These are phyloP conservation scores for Panurus biarmicus DNA, from an alignment of 2,113 vertebrate genomes.

Conservation along the genomic window DNA sequence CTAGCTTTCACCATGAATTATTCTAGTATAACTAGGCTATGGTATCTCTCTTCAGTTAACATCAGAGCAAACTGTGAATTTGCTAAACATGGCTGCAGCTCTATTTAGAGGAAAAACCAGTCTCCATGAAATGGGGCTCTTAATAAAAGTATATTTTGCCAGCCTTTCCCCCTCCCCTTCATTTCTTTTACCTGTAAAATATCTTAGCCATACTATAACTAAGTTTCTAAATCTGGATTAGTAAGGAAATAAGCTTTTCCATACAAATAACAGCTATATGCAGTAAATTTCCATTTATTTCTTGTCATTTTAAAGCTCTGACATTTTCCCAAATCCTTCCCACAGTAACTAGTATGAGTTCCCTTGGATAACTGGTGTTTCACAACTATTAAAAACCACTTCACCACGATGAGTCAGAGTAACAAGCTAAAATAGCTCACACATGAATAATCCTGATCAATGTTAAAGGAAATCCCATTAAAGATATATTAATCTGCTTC, in stretches of 20 bases:
- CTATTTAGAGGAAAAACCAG: neutral
- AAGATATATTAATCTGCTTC: neutral
- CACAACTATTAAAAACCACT: neutral
- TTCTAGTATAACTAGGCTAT: neutral
- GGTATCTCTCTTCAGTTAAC: neutral
- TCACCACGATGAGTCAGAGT: neutral
- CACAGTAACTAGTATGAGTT: neutral
- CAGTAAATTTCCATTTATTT: neutral
- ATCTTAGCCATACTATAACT: neutral
- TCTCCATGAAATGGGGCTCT: neutral
- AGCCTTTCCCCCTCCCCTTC: neutral
- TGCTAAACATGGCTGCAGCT: neutral
- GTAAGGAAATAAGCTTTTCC: neutral
- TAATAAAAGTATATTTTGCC: neutral
- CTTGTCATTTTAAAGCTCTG: neutral
- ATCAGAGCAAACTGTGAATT: neutral
- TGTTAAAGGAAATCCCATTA: neutral
- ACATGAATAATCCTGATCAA: neutral
- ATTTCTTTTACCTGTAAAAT: neutral
- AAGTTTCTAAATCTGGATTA: neutral
- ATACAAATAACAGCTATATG: neutral
- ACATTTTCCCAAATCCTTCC: neutral
- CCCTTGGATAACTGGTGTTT: neutral
- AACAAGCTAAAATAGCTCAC: neutral
- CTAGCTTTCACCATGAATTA: neutral